phyloP scores from a whole-genome alignment of 2,888 invertebrate species.

The Neoitamus cyanurus region DNA sequence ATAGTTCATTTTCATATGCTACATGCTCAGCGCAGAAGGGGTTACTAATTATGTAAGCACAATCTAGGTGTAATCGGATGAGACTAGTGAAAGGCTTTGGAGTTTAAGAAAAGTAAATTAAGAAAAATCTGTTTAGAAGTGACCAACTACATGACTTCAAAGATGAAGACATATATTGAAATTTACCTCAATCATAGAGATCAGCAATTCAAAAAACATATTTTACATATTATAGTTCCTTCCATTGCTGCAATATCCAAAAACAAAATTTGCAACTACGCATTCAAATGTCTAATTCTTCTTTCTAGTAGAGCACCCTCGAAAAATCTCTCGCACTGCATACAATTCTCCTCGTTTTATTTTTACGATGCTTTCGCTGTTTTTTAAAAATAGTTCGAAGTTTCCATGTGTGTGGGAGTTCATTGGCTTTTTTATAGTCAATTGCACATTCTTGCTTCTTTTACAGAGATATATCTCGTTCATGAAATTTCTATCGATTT shows the following conservation, averaged over 20 bases:
- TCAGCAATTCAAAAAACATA: neutral
- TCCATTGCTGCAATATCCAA: neutral
- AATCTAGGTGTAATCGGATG: neutral
- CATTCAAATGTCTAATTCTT: neutral
- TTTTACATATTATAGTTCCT: neutral
- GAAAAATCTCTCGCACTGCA: neutral
- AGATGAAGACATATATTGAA: neutral
- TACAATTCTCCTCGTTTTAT: neutral
- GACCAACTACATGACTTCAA: neutral
- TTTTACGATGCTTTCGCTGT: slow-evolving; percentile 8
- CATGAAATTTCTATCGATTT: neutral
- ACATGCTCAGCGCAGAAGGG: too few species aligned
- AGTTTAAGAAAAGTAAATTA: neutral
- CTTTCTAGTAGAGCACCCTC: neutral
- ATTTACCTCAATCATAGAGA: neutral
- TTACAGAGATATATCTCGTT: neutral
- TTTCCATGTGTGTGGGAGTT: slow-evolving; percentile 15
- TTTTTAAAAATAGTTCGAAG: slow-evolving; percentile 41
- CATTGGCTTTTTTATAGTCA: slow-evolving; percentile 20
- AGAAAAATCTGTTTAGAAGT: neutral
- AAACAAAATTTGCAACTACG: neutral
- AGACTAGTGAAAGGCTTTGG: neutral
- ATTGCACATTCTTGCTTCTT: neutral
- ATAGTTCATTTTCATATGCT: too few species aligned
- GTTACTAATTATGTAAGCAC: too few species aligned